Conservation (phyloP, 1,140 invertebrate species). For the Drosophila eugracilis region DNA sequence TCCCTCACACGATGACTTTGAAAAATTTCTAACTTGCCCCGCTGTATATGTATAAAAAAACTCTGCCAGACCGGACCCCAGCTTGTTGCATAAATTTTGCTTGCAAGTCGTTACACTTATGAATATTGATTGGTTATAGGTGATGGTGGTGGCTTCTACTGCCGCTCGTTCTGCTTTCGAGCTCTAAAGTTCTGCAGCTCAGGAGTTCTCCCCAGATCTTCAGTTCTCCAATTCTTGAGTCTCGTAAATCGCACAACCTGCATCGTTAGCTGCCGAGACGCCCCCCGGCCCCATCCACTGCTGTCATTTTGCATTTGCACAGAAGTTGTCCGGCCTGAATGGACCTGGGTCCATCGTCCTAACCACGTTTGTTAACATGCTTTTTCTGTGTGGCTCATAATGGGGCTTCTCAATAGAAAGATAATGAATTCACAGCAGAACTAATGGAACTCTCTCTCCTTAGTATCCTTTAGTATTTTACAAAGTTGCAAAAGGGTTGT, state of each 20-base stretch:
- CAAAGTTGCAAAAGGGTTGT: slow-evolving; percentile 23
- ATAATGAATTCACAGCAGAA: slow-evolving; percentile 40
- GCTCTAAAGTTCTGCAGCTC: background rate
- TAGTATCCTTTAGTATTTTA: background rate
- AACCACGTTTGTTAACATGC: slow-evolving; percentile 28
- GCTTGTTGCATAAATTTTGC: slow-evolving; percentile 59
- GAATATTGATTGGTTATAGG: slow-evolving; percentile 80
- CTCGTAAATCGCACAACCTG: slow-evolving; percentile 59
- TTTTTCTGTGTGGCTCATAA: slow-evolving; percentile 28
- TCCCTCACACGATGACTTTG: slow-evolving; percentile 72
- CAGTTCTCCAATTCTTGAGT: slow-evolving; percentile 2
- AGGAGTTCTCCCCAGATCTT: background rate
- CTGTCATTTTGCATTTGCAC: slow-evolving; percentile 66
- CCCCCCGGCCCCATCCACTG: slow-evolving; percentile 29
- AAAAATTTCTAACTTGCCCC: slow-evolving; percentile 71
- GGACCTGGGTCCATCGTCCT: slow-evolving; percentile 7
- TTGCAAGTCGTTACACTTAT: slow-evolving; percentile 69
- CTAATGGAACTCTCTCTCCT: slow-evolving; percentile 20
- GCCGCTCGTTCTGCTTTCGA: slow-evolving; percentile 1
- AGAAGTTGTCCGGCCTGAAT: slow-evolving; percentile 36
- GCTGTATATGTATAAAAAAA: slow-evolving; percentile 13
- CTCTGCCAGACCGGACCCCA: slow-evolving; percentile 31
- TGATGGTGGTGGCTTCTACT: slow-evolving; percentile 30
- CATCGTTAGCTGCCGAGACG: slow-evolving; percentile 56
- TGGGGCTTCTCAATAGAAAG: slow-evolving; percentile 47